phyloP scores from a whole-genome alignment of 30 jellyfish, hydroid and myxozoan species.

The Pseudorhiza aurosa region DNA sequence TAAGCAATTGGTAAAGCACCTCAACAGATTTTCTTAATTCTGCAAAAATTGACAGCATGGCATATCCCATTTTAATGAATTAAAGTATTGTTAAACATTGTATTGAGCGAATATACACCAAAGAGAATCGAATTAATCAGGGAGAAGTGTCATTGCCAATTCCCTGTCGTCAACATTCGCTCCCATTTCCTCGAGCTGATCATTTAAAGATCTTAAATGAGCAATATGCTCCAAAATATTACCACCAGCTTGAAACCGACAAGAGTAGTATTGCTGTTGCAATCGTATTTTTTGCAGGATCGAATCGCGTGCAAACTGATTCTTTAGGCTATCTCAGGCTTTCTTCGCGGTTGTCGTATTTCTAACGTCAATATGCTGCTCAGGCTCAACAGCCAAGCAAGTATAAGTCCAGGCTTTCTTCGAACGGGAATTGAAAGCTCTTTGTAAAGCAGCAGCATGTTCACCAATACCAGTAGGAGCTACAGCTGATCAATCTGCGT shows the following conservation, averaged over 20 bases:
- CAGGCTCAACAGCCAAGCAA: constrained; percentile 31
- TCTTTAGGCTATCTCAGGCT: constrained; percentile 22
- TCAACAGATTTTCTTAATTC: too few species aligned
- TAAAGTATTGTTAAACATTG: too few species aligned
- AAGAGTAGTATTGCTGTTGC: constrained; percentile 42
- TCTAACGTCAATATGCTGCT: constrained; percentile 11
- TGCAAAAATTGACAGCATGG: too few species aligned
- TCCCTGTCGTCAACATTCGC: constrained; percentile 9
- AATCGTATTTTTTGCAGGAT: constrained; percentile 15
- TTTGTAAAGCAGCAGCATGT: background rate
- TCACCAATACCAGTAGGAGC: constrained; percentile 16
- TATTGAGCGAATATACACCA: too few species aligned
- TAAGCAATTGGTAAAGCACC: too few species aligned
- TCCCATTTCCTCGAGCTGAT: constrained; percentile 25
- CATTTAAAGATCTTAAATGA: constrained; percentile 8
- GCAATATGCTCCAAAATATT: constrained; percentile 34
- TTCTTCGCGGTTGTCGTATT: constrained; percentile 8
- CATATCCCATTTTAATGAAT: too few species aligned
- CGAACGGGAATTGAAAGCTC: constrained; percentile 7
- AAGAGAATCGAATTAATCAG: too few species aligned
- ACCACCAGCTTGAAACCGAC: constrained; percentile 23
- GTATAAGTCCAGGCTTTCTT: constrained; percentile 36
- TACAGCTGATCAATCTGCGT: constrained; percentile 58
- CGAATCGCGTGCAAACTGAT: constrained; percentile 30
- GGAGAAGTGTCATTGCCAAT: constrained; percentile 16